A percentile compares a stretch with the other conserved stretches of the same genome.
phyloP scores from a whole-genome alignment of 2,797 vertebrate species.

The Anguilla marmorata region DNA sequence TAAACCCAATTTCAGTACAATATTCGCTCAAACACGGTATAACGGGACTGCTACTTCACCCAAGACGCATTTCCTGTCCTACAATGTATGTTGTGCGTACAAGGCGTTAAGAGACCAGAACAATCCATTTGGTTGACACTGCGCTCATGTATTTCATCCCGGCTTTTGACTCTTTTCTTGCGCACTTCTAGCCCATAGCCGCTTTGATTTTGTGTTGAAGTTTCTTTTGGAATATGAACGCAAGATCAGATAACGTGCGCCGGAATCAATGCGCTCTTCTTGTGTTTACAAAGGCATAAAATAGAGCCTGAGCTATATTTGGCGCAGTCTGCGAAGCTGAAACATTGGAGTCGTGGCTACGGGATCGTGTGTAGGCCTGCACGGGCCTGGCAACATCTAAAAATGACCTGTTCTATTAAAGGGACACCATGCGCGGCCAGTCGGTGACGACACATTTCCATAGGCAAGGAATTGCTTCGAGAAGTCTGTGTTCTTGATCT shows the following conservation, averaged over 20 bases:
- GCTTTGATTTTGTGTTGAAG: no score
- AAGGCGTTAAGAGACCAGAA: not conserved
- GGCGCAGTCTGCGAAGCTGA: not conserved
- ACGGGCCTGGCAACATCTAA: not conserved
- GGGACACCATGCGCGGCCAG: not conserved
- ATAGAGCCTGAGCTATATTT: not conserved
- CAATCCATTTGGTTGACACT: not conserved
- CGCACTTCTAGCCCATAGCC: not conserved
- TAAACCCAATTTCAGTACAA: no score
- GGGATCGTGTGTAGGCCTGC: not conserved
- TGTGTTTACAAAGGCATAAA: not conserved
- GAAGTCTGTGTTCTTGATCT: not conserved
- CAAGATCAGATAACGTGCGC: not conserved
- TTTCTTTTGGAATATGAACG: not conserved
- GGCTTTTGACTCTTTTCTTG: not conserved
- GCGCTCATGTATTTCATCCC: not conserved
- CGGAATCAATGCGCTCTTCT: not conserved
- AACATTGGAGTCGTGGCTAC: not conserved
- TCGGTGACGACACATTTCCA: not conserved
- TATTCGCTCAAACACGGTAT: not conserved
- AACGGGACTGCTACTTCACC: not conserved
- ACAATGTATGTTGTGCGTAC: not conserved
- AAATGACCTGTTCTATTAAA: not conserved
- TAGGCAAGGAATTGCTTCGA: not conserved
- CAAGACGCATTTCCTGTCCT: not conserved